These are phyloP conservation scores for Dicyrtomina minuta DNA, from an alignment of 2,888 invertebrate species.

Conservation along the genomic window DNA sequence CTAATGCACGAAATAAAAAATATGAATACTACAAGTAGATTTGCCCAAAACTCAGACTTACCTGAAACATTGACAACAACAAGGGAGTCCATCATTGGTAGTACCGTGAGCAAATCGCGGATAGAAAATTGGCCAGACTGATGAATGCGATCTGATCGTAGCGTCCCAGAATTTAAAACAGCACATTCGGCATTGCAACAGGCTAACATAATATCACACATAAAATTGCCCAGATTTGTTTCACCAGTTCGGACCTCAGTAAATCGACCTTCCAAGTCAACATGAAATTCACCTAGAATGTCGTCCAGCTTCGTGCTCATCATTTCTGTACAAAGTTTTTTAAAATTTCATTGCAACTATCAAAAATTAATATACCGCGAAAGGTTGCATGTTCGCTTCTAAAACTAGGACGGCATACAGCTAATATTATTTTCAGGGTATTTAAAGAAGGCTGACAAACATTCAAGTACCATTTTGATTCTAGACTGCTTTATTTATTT, in stretches of 20 bases:
- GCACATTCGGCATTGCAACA: conserved; percentile 84
- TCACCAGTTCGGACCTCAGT: conserved; percentile 75
- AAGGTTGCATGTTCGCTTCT: too few relatives aligned
- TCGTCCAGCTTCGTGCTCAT: conserved; percentile 82
- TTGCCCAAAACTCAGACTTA: too few relatives aligned
- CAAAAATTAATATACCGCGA: not conserved
- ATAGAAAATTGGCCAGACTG: conserved; percentile 81
- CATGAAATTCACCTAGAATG: conserved; percentile 77
- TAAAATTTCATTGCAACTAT: conserved; percentile 8
- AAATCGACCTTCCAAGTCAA: conserved; percentile 85
- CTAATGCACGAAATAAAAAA: too few relatives aligned
- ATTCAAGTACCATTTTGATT: too few relatives aligned
- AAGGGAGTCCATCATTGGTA: conserved; percentile 83
- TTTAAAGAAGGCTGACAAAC: too few relatives aligned
- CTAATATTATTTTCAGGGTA: too few relatives aligned
- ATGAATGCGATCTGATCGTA: conserved; percentile 74
- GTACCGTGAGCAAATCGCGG: conserved; percentile 76
- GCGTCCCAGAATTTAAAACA: conserved; percentile 83
- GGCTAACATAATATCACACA: conserved; percentile 70
- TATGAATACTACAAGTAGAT: too few relatives aligned
- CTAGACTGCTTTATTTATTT: too few relatives aligned
- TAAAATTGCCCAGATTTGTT: conserved; percentile 85
- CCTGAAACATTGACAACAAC: conserved; percentile 74
- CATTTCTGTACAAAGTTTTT: conserved; percentile 65
- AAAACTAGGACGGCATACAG: not conserved